A percentile compares a stretch with the other conserved stretches of the same genome.
phyloP scores from a whole-genome alignment of 2,888 invertebrate species.

The Argynnis bischoffii region DNA sequence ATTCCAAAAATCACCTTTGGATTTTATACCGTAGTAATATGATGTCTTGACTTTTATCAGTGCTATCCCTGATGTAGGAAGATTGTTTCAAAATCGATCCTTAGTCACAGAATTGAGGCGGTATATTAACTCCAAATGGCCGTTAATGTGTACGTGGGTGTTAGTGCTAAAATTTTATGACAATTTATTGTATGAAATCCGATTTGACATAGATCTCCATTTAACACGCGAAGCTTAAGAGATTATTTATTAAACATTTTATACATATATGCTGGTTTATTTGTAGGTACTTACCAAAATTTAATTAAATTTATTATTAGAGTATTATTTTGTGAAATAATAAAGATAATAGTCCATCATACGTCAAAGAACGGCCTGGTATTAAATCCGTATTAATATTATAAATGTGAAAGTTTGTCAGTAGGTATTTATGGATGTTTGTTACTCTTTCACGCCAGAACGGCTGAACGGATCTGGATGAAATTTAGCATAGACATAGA shows the following conservation, averaged over 20 bases:
- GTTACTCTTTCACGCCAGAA: too few species aligned
- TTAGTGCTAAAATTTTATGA: constrained; percentile 60
- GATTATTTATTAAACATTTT: constrained; percentile 4
- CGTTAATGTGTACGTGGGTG: constrained; percentile 51
- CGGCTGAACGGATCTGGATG: too few species aligned
- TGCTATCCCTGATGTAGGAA: constrained; percentile 36
- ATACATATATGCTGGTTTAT: constrained; percentile 8
- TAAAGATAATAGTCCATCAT: too few species aligned
- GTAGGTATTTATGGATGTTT: too few species aligned
- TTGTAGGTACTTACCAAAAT: neutral
- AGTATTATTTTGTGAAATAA: too few species aligned
- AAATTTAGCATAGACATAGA: too few species aligned
- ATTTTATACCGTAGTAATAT: too few species aligned
- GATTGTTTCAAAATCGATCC: constrained; percentile 46
- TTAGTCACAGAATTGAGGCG: constrained; percentile 44
- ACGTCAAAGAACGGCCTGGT: too few species aligned
- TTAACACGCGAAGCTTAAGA: constrained; percentile 24
- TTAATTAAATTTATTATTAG: too few species aligned
- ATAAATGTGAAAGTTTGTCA: too few species aligned
- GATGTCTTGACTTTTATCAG: constrained; percentile 18
- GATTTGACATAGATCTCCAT: constrained; percentile 39
- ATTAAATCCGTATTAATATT: too few species aligned
- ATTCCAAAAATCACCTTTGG: too few species aligned
- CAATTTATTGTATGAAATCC: constrained; percentile 43
- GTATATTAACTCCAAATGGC: constrained; percentile 40